These are phyloP conservation scores for Pontoporia blainvillei DNA, from an alignment of 2,113 vertebrate species.

Conservation along the genomic window DNA sequence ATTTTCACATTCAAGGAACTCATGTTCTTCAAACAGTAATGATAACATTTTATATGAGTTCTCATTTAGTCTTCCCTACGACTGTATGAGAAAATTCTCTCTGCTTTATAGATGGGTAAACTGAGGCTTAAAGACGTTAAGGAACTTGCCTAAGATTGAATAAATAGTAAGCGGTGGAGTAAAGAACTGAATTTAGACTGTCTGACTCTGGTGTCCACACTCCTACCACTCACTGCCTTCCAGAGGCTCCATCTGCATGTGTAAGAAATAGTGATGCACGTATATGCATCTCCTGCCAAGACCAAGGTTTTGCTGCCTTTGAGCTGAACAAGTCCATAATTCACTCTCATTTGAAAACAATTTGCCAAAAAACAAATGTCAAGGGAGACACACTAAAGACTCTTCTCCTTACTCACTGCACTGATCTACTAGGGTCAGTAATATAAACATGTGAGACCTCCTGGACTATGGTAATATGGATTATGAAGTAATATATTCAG, in stretches of 20 bases:
- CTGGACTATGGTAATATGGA: neutral
- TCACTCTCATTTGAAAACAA: neutral
- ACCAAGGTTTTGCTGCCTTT: conserved; percentile 6
- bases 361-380: neutral
- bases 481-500: neutral
- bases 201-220: neutral
- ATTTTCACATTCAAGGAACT: neutral
- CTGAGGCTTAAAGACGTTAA: neutral
- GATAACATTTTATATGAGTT: neutral
- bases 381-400: neutral
- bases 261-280: neutral
- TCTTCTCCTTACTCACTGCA: neutral
- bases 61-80: neutral
- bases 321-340: neutral
- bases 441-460: neutral
- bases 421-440: neutral
- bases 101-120: neutral
- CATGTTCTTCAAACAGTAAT: neutral
- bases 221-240: conserved; percentile 18
- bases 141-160: neutral
- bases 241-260: conserved; percentile 9
- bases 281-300: neutral
- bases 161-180: neutral
- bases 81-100: neutral
- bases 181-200: neutral